Evolutionary conservation across 1,140 invertebrate genomes (phyloP).

Genomic region (Lasioglossum albipes): DNA sequence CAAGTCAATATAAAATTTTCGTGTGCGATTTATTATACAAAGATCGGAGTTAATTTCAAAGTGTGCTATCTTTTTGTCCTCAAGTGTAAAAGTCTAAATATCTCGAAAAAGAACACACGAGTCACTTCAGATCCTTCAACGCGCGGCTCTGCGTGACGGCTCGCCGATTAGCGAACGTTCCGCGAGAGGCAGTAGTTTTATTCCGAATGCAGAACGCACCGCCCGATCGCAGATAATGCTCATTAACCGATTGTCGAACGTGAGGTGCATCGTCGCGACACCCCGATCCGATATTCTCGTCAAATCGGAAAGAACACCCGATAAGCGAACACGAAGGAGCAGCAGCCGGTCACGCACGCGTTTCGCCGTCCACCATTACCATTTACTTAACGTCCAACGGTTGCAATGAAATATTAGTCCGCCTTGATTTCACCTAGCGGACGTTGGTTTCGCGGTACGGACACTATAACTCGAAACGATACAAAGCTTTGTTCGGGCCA

Average conservation of each 20-base stretch:
- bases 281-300: slow-evolving; percentile 26
- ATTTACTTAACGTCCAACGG: slow-evolving; percentile 25
- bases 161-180: too few species aligned
- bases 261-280: slow-evolving; percentile 19
- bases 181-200: background rate
- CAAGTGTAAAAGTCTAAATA: too few species aligned
- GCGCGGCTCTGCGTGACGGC: too few species aligned
- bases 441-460: background rate
- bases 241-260: slow-evolving; percentile 53
- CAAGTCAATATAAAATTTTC: too few species aligned
- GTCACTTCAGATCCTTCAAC: too few species aligned
- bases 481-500: background rate
- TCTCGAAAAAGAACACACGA: too few species aligned
- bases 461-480: background rate
- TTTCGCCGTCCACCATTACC: slow-evolving; percentile 25
- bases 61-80: too few species aligned
- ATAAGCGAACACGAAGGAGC: slow-evolving; percentile 22
- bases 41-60: too few species aligned
- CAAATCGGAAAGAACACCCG: slow-evolving; percentile 31
- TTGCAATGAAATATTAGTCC: slow-evolving; percentile 25
- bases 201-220: slow-evolving; percentile 5
- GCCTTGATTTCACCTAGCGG: background rate
- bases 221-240: slow-evolving; percentile 34
- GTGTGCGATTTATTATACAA: too few species aligned
- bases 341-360: slow-evolving; percentile 1